Conservation (phyloP, 2,113 vertebrate species). For the Dicrurus megarhynchus region DNA sequence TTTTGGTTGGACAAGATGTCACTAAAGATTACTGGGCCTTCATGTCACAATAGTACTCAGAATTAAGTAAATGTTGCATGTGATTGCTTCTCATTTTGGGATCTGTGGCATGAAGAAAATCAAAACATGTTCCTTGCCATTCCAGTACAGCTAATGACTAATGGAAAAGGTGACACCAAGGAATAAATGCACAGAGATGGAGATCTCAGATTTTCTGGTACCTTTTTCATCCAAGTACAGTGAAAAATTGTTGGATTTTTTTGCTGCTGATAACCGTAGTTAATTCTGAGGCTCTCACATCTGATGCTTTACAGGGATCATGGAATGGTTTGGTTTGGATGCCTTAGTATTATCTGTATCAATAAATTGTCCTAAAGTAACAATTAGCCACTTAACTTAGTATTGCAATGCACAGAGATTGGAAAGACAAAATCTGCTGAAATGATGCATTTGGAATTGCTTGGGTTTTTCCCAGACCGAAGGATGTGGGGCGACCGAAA, state of each 20-base stretch:
- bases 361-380: neutral
- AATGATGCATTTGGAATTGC: neutral
- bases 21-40: neutral
- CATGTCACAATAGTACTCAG: neutral
- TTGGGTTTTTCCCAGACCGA: slow-evolving; percentile 75
- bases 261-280: neutral
- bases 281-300: neutral
- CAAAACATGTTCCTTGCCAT: neutral
- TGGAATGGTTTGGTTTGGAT: neutral
- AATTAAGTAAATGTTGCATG: neutral
- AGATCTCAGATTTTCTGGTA: neutral
- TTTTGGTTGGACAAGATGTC: neutral
- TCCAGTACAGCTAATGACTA: neutral
- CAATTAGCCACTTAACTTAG: neutral
- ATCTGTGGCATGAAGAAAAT: neutral
- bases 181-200: neutral
- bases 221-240: neutral
- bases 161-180: neutral
- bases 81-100: neutral
- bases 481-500: slow-evolving; percentile 93
- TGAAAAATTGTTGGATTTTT: neutral
- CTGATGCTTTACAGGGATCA: neutral
- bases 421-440: neutral
- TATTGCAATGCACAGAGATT: neutral
- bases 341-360: neutral